Evolutionary conservation across 2,888 invertebrate genomes (phyloP).

Genomic region (Clepsis dumicolana): DNA sequence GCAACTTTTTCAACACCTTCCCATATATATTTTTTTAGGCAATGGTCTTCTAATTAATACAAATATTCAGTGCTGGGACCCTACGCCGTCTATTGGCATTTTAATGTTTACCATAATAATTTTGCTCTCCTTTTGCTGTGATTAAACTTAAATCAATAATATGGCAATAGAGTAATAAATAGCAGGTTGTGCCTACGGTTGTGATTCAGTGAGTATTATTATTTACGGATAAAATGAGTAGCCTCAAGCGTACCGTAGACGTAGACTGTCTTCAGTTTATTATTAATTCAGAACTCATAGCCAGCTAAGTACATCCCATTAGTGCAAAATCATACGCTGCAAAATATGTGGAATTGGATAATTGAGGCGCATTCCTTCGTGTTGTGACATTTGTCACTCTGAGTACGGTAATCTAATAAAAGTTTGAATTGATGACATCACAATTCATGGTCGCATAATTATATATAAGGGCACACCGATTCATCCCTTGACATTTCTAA

Average conservation of each 20-base stretch:
- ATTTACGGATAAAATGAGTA: background rate
- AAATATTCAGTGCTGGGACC: too few relatives aligned
- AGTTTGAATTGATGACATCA: constrained; percentile 16
- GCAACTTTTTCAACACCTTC: too few relatives aligned
- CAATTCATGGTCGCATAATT: background rate
- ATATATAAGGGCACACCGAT: background rate
- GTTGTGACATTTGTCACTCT: constrained; percentile 11
- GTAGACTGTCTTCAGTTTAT: constrained; percentile 11
- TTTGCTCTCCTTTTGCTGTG: background rate
- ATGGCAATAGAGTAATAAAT: background rate
- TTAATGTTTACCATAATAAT: background rate
- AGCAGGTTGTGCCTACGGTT: constrained; percentile 8
- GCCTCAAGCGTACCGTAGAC: background rate
- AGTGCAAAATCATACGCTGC: constrained; percentile 26
- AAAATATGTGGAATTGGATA: constrained; percentile 35
- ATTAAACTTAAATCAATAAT: background rate
- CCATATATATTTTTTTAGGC: too few relatives aligned
- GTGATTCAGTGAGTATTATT: background rate
- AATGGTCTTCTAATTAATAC: too few relatives aligned
- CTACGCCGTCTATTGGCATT: too few relatives aligned
- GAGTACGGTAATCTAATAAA: constrained; percentile 4
- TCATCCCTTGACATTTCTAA: background rate
- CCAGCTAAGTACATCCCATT: constrained; percentile 23
- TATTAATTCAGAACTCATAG: constrained; percentile 28
- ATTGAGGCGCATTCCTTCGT: constrained; percentile 17